Conservation (phyloP, 2,888 invertebrate genomes). For the Ectobius pallidus region DNA sequence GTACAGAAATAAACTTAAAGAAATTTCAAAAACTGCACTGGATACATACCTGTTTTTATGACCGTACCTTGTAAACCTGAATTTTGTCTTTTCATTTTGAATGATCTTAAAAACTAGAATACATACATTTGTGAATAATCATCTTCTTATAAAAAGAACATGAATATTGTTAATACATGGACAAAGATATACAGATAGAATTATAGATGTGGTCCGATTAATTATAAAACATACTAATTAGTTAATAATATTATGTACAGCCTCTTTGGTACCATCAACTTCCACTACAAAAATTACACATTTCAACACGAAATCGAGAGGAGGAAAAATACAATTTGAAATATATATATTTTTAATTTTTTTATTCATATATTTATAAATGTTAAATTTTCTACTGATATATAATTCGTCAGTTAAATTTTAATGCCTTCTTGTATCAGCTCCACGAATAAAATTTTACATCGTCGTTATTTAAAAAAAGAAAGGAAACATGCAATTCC, state of each 20-base stretch:
- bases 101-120: constrained; percentile 27
- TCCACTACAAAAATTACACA: constrained; percentile 41
- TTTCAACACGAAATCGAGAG: constrained; percentile 35
- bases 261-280: constrained; percentile 41
- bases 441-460: constrained; percentile 15
- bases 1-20: too few species aligned
- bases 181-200: constrained; percentile 26
- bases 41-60: neutral
- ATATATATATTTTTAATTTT: constrained; percentile 32
- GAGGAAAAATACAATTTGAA: constrained; percentile 39
- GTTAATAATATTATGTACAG: constrained; percentile 35
- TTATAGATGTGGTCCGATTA: constrained; percentile 35
- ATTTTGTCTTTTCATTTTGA: neutral
- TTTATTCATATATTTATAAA: constrained; percentile 25
- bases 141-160: constrained; percentile 23
- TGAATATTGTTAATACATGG: constrained; percentile 3
- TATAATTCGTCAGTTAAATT: constrained; percentile 19
- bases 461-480: neutral
- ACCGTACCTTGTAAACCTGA: constrained; percentile 3
- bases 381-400: constrained; percentile 27
- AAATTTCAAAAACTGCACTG: constrained; percentile 7
- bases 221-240: constrained; percentile 29
- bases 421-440: constrained; percentile 7
- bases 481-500: neutral
- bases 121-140: constrained; percentile 22